Base-by-base conservation (phyloP, 2,888 invertebrate genomes). In the Andrena hattorfiana region DNA sequence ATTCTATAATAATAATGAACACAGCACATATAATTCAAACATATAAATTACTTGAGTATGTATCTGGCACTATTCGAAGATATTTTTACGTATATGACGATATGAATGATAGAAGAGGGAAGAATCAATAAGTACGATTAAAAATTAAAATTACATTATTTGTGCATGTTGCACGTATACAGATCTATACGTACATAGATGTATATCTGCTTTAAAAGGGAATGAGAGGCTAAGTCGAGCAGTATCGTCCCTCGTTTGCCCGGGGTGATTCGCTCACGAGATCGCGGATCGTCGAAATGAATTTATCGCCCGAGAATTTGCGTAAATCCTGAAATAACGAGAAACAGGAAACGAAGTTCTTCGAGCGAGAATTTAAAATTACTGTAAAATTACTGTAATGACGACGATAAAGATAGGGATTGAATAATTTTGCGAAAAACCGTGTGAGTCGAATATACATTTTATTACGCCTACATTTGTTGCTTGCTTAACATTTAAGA, bases 251-350 rank as follows among this genome's bases (percentile, higher is more conserved):
- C 73, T 64, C 76, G 72, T 72, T 69, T 63, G 72, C 84, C 75
- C 28, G 73, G 72, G 74, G 77, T 82, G 81, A 82, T 82, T 76
- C 79, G 81, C 82, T 78, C 69, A 83, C 78, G 78, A 86, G 85
- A 87, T 85, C 80, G 87, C 80, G 83, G 79, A 83, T 87, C 87
- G 79, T 80, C 84, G 84, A 84, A 85, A 85, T 85, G 85, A 85
- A 85, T 85, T 85, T 85, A 85, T 85, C 85, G 73, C 81, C 69
- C 51, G 84, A 82, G 85, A 85, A 85, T 85, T 85, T 85, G 79
- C 85, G 82, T 85, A 85, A 85, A 85, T 84, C 84, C 84, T 72
- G 30, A 16, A 49, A 75, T 85, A 85, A 85, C 82, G 75, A 84
- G 82, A 85, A 77, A 68, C 84, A 73, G 81, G 78, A 78, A 85